A percentile compares a stretch with the other conserved stretches of the same genome.
Evolutionary conservation across 2,888 invertebrate species (phyloP).

Genomic region (Gnatocerus cornutus): DNA sequence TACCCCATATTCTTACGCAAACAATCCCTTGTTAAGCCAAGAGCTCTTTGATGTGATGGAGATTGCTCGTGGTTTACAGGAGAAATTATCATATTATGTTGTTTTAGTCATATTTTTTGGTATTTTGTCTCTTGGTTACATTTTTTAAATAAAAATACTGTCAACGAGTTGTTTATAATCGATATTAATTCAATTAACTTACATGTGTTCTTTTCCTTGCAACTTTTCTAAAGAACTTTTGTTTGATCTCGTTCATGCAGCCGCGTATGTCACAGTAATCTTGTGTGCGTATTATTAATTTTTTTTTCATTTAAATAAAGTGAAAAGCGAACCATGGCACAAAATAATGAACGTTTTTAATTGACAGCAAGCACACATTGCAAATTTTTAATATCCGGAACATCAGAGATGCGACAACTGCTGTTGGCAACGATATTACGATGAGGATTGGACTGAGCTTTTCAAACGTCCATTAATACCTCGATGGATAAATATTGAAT

Average conservation of each 20-base stretch:
- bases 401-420: not conserved
- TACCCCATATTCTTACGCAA: not conserved
- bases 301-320: not conserved
- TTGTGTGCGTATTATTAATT: not conserved
- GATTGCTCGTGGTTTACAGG: not conserved
- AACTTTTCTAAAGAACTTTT: not conserved
- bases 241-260: not conserved
- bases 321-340: not conserved
- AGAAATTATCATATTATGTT: no score
- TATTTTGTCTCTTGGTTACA: no score
- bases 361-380: not conserved
- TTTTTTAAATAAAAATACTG: no score
- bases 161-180: no score
- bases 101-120: no score
- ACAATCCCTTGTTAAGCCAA: not conserved
- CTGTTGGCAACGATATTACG: no score
- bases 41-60: not conserved
- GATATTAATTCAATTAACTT: not conserved
- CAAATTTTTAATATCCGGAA: slow-evolving; percentile 2
- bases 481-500: no score
- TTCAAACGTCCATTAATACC: no score
- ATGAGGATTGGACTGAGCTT: no score
- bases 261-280: not conserved
- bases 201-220: not conserved
- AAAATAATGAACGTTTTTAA: not conserved